phyloP scores from a whole-genome alignment of 37 sponge, comb jelly and placozoan genomes.

The Amphimedon queenslandica region DNA sequence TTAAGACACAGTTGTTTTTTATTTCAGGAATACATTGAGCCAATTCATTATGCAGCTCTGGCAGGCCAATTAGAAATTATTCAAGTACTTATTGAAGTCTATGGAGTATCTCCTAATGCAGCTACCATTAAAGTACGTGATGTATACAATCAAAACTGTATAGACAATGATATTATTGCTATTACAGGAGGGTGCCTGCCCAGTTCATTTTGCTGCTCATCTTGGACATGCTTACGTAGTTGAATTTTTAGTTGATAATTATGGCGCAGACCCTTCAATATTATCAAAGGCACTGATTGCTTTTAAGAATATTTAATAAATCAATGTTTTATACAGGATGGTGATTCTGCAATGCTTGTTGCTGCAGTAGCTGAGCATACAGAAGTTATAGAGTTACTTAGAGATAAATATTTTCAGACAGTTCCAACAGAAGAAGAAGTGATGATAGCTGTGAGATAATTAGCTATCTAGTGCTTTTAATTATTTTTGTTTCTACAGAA shows the following conservation, averaged over 20 bases:
- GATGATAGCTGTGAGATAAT: too few species aligned
- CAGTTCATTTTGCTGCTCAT: slow-evolving; percentile 8
- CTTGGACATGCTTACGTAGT: neutral
- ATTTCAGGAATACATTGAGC: neutral
- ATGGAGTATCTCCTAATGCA: slow-evolving; percentile 2
- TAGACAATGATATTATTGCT: neutral
- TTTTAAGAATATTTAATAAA: neutral
- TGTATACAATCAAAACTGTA: neutral
- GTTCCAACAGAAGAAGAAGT: slow-evolving; percentile 6
- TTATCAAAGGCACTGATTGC: neutral
- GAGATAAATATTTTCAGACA: slow-evolving; percentile 1
- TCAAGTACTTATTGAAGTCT: neutral
- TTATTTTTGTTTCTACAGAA: too few species aligned
- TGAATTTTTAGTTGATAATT: slow-evolving; percentile 16
- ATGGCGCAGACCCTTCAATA: neutral
- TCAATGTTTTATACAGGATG: slow-evolving; percentile 2
- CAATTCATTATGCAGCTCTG: slow-evolving; percentile 11
- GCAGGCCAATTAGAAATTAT: slow-evolving; percentile 6
- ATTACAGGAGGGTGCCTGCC: neutral
- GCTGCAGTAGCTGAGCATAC: slow-evolving; percentile 1
- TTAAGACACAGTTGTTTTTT: neutral
- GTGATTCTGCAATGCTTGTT: neutral
- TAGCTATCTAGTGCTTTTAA: too few species aligned
- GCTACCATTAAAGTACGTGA: neutral
- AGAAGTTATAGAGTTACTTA: slow-evolving; percentile 5